Evolutionary conservation across 2,888 invertebrate species (phyloP), one percentile per base, ranked within the genome.

Genomic region (Acrobasis repandana): DNA sequence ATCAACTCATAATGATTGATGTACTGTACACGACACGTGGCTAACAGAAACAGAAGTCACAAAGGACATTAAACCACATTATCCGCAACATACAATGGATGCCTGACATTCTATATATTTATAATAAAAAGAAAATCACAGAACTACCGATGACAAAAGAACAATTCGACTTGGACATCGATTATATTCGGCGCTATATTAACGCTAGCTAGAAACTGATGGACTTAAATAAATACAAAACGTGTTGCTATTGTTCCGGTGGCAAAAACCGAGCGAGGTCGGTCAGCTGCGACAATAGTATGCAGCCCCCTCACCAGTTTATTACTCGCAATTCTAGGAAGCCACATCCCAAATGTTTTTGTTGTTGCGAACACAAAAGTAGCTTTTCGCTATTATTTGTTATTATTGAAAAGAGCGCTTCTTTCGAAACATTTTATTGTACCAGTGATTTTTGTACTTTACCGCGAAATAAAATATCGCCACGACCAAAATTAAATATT

Each of bases 21-120:
- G 38, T 38, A 56, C 9, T 16, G 38, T 38, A 56, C 9, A 62
- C 61, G 65, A 78, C 83, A 83, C 80, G 84, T 83, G 84, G 79
- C 72, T 34, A 5, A 11, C 36, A 58, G 38, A 74, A 80, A 76
- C 76, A 76, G 70, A 67, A 68, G 67, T 67, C 69, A 64, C 69
- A 66, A 68, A 72, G 68, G 70, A 69, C 72, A 69, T 59, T 63
- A 62, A 71, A 70, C 74, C 72, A 69, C 69, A 74, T 72, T 14
- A 8, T 28, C 28, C 28, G 28, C 28, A 28, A 38, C 38, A 38
- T 38, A 11, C 14, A 36, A 9, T 36, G 2, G 38, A 38, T 14
- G 43, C 11, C 14, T 43, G 43, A 36, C 36, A 1, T 36, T 36
- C 36, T 11, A 10, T 36, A 36, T 9, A 36, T 36, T 36, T 36